phyloP scores from a whole-genome alignment of 1,140 invertebrate species.

The Aphaenogaster rudis region DNA sequence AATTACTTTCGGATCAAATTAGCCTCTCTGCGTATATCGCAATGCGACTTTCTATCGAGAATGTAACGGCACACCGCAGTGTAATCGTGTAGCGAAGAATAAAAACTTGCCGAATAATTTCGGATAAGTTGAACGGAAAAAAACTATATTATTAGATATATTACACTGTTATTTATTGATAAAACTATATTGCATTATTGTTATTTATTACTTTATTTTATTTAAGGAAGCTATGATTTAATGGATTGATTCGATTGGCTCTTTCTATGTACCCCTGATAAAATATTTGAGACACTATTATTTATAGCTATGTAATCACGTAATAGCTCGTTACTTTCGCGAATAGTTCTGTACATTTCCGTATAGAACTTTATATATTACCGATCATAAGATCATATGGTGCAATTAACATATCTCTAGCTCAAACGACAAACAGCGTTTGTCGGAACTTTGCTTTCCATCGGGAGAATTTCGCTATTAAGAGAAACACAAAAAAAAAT shows the following conservation, averaged over 20 bases:
- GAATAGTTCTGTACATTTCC: slow-evolving; percentile 46
- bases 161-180: neutral
- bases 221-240: neutral
- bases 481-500: neutral
- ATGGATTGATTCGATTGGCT: neutral
- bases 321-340: slow-evolving; percentile 18
- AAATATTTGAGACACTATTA: slow-evolving; percentile 51
- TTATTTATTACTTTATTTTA: slow-evolving; percentile 2
- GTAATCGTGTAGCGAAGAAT: neutral
- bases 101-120: slow-evolving; percentile 23
- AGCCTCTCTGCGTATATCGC: slow-evolving; percentile 37
- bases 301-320: slow-evolving; percentile 59
- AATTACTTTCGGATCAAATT: slow-evolving; percentile 50
- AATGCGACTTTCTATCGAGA: slow-evolving; percentile 48
- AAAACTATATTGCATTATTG: neutral
- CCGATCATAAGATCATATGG: neutral
- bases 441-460: neutral
- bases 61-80: slow-evolving; percentile 6
- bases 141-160: slow-evolving; percentile 10
- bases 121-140: neutral
- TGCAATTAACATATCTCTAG: slow-evolving; percentile 17
- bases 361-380: neutral
- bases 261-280: neutral
- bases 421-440: neutral
- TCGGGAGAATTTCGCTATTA: neutral